Evolutionary conservation across 2,888 invertebrate species (phyloP).

Genomic region (Helobdella robusta): DNA sequence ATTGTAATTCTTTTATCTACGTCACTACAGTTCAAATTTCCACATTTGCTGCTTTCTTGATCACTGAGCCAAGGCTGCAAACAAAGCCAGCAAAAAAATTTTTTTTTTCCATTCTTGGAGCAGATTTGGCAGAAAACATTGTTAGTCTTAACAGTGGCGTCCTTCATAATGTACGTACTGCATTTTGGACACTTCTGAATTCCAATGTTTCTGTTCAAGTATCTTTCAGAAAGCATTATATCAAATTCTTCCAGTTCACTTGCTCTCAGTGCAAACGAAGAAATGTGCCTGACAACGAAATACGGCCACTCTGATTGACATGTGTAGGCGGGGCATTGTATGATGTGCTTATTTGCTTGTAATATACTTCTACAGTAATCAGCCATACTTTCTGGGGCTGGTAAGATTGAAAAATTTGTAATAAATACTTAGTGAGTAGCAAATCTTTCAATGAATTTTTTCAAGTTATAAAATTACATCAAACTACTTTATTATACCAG

Average conservation of each 20-base stretch:
- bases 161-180: not conserved
- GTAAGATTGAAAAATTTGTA: too few species aligned
- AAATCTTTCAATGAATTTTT: too few species aligned
- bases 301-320: too few species aligned
- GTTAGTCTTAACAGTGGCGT: not conserved
- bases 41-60: too few species aligned
- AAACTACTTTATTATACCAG: too few species aligned
- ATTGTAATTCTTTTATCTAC: not conserved
- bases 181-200: conserved; percentile 12
- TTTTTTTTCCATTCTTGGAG: not conserved
- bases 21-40: conserved; percentile 8
- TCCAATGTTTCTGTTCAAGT: not conserved
- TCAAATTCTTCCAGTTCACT: conserved; percentile 10
- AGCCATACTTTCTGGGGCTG: too few species aligned
- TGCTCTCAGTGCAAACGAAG: not conserved
- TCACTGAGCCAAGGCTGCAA: not conserved
- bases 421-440: too few species aligned
- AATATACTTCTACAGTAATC: too few species aligned
- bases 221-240: not conserved
- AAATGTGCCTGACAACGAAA: too few species aligned
- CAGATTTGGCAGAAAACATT: conserved; percentile 9
- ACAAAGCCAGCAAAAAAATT: conserved; percentile 19
- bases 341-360: too few species aligned
- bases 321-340: too few species aligned
- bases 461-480: too few species aligned